Base-by-base conservation (phyloP, 92 coral and sea anemone species). In the Epizoanthus scotinus region DNA sequence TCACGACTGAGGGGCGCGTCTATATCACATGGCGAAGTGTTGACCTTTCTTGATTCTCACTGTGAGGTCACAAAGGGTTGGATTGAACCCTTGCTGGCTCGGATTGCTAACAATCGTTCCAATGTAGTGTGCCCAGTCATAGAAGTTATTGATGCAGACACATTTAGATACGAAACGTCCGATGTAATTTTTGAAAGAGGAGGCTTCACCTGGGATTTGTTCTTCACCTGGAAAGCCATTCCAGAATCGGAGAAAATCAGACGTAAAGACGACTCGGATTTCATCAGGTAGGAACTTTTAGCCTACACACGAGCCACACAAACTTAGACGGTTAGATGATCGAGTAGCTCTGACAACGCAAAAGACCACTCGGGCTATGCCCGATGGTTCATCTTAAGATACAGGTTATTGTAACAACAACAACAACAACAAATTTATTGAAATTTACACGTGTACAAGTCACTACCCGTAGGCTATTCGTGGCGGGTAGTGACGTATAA, bases 71-170 rank as follows among this genome's bases (percentile, higher is more conserved):
- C 97, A 50, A 87, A 86, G 40, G 97, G 92, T n/a, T 93, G 97
- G 97, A 34, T 93, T 15, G 97, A 93, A 81, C 97, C 97, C 13
- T 87, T 93, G 8, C 67, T 93, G 81, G 92, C 89, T 36, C 84
- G 97, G 31, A 93, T 93, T 49, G 97, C 97, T 14, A 89, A 87
- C 50, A 87, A 90, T 66, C 94, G 84, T 6, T 47, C 86, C 57
- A 93, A 93, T 50, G 97, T 93, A 13, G 97, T 93, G 14, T 93
- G 97, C 56, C 97, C 97, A 14, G 97, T 93, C 9, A 93, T 93
- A 38, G 97, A 93, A 69, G 97, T 93, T 61, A 90, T 93, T 13
- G 87, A 86, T 65, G 94, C 97, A 2, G 97, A 93, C 61, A 93
- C 89, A 55, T 93, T 93, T 72, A 78, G 88, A 28, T 93, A 93